Conservation (phyloP, 1,140 invertebrate species). For the Uloborus diversus region DNA sequence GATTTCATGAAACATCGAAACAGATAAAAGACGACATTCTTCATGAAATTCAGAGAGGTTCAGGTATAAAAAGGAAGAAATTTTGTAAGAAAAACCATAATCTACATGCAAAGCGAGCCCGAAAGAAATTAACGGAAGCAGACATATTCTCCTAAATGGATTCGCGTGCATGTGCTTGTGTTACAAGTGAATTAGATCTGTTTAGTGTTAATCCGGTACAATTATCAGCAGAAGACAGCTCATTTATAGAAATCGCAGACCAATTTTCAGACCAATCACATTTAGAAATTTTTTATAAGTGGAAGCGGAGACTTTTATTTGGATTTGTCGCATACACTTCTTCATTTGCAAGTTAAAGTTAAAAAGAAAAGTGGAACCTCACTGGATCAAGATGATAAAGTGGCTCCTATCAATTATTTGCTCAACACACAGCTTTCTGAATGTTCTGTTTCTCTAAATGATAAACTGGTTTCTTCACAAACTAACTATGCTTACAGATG, state of each 20-base stretch:
- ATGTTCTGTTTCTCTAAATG: slow-evolving; percentile 7
- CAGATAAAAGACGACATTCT: slow-evolving; percentile 3
- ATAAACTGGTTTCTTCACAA: slow-evolving; percentile 4
- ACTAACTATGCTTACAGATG: slow-evolving; percentile 1
- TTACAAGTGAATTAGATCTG: slow-evolving; percentile 3
- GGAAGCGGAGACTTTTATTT: slow-evolving; percentile 11
- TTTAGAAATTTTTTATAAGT: background rate
- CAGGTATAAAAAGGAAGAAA: slow-evolving; percentile 6
- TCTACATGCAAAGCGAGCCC: background rate
- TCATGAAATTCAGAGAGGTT: background rate
- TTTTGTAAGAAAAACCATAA: background rate
- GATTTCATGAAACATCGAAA: background rate
- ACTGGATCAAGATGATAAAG: background rate
- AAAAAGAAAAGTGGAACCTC: background rate
- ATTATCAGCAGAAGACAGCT: background rate
- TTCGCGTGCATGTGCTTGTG: background rate
- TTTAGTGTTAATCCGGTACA: background rate
- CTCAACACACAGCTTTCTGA: slow-evolving; percentile 17
- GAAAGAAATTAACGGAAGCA: background rate
- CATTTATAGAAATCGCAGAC: background rate
- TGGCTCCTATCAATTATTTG: slow-evolving; percentile 23
- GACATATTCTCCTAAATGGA: background rate
- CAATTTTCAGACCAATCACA: background rate
- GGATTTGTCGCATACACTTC: slow-evolving; percentile 15
- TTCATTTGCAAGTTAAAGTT: slow-evolving; percentile 17